Percentiles rank a stretch among this genome's conserved stretches.
phyloP scores from a whole-genome alignment of 2,888 invertebrate genomes.

The Lamproptera curius region DNA sequence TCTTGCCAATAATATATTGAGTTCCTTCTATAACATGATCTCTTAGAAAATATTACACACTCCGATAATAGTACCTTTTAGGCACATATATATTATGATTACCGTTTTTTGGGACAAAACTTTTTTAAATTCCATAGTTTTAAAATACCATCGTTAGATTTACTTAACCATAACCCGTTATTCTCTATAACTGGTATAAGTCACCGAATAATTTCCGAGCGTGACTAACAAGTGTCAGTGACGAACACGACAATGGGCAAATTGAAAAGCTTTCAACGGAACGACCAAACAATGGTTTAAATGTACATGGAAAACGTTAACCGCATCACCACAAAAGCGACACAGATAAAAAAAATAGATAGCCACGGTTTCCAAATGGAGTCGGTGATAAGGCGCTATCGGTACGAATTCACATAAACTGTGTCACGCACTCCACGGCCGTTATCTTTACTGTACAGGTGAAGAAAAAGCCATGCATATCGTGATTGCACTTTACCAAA shows the following conservation, averaged over 20 bases:
- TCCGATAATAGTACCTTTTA: too few relatives aligned
- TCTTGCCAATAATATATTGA: too few relatives aligned
- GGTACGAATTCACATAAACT: conserved; percentile 46
- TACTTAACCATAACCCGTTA: too few relatives aligned
- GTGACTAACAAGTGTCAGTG: background rate
- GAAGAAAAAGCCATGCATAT: too few relatives aligned
- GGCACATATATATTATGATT: too few relatives aligned
- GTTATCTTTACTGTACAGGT: conserved; percentile 40
- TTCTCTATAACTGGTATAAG: background rate
- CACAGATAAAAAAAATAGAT: conserved; percentile 18
- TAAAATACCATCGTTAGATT: too few relatives aligned
- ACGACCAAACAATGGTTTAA: conserved; percentile 1
- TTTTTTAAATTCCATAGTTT: too few relatives aligned
- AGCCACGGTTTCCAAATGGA: conserved; percentile 13
- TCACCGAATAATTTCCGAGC: conserved; percentile 1
- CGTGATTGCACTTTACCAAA: too few relatives aligned
- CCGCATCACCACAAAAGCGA: conserved; percentile 14
- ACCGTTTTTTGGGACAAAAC: too few relatives aligned
- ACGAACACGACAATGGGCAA: background rate
- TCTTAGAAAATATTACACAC: too few relatives aligned
- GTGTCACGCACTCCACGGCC: conserved; percentile 45
- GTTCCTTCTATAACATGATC: too few relatives aligned
- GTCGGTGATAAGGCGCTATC: conserved; percentile 34
- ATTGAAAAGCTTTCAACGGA: conserved; percentile 3
- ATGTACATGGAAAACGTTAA: conserved; percentile 13